Evolutionary conservation across 30 jellyfish, hydroid and myxozoan genomes (phyloP).

Genomic region (Nemopilema nomurai): DNA sequence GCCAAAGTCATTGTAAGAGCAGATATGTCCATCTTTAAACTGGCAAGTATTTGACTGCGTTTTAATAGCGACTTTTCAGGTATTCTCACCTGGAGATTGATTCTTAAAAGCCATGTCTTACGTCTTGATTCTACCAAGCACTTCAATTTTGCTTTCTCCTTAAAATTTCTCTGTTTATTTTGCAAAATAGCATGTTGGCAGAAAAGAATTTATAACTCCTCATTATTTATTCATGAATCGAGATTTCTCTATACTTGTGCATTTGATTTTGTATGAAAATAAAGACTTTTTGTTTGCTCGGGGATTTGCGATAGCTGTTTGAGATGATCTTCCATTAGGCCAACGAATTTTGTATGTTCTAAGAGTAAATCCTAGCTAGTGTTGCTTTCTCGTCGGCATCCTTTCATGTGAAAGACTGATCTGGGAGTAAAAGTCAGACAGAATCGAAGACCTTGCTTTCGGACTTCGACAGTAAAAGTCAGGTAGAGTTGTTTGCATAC

Average conservation of each 20-base stretch:
- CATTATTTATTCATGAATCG: background rate
- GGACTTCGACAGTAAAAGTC: too few relatives aligned
- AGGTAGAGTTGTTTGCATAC: too few relatives aligned
- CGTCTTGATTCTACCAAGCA: background rate
- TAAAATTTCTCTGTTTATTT: background rate
- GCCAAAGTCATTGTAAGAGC: too few relatives aligned
- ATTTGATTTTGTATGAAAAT: background rate
- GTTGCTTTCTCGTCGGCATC: too few relatives aligned
- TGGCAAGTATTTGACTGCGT: too few relatives aligned
- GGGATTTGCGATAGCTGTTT: background rate
- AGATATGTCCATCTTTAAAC: too few relatives aligned
- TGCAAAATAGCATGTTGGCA: background rate
- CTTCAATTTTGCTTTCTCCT: background rate
- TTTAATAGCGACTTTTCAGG: too few relatives aligned
- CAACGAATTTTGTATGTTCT: background rate
- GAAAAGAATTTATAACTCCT: background rate
- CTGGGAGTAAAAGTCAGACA: too few relatives aligned
- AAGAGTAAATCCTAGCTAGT: too few relatives aligned
- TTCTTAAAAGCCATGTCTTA: background rate
- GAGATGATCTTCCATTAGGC: background rate
- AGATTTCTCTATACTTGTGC: background rate
- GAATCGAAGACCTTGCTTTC: too few relatives aligned
- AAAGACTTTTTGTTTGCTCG: background rate
- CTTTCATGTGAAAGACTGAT: background rate
- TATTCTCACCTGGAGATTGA: too few relatives aligned